Base-by-base conservation (phyloP, 2,113 vertebrate species). In the Vicugna pacos region DNA sequence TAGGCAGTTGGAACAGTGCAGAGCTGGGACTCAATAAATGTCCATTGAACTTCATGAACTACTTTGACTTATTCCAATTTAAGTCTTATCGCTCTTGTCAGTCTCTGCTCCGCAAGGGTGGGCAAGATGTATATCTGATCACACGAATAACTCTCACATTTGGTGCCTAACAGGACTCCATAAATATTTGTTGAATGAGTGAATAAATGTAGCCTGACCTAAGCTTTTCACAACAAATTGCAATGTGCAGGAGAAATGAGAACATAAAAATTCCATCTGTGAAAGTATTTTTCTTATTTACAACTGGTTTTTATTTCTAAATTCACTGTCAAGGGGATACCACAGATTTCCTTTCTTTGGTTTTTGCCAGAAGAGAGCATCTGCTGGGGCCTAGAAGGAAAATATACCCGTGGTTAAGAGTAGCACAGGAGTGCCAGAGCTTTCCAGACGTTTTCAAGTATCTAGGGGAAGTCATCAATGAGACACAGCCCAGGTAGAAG, bases 321-420 rank as follows among this genome's bases (percentile, higher is more conserved):
- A 93, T 83, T 77, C 56, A 94, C 80, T 91, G 94, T 94, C 87
- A 69, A 87, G 96, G 93, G 91, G 93, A 98, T 96, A 96, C 94
- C 89, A 35, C 64, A 96, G 90, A 98, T 98, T 97, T 96, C 56
- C 77, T 92, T 90, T 87, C 54, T 91, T 97, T 93, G 62, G 72
- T 97, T 96, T 97, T 90, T 96, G 67, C 70, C 92, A 80, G 92
- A 95, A 91, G 94, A 83, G 88, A 98, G 97, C 96, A 98, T 96
- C 95, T 98, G 73, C 73, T 96, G 42, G 58, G 65, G 35, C 60
- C 75, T 95, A 96, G 79, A 93, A 38, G 82, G 64, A 91, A 88
- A 85, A 80, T 72, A 96, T 93, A 96, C 67, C 97, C 97, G 80
- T 75, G 85, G 42, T 50, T 95, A 64, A 81, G 69, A 46, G 16